Base-by-base conservation (phyloP, 2,888 invertebrate genomes). In the Drosophila meridionalis region DNA sequence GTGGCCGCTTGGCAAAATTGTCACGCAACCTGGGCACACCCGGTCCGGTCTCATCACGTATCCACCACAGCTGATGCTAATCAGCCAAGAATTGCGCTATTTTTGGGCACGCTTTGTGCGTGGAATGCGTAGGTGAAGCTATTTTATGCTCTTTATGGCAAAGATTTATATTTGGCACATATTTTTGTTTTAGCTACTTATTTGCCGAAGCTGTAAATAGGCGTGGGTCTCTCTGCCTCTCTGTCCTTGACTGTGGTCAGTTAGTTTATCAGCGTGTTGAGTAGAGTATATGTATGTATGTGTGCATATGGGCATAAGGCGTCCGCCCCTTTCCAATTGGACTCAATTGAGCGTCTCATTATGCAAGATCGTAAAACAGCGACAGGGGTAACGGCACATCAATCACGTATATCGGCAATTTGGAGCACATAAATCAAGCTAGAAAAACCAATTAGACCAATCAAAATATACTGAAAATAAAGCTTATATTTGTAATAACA, bases 81-180 rank as follows among this genome's bases (percentile, higher is more conserved):
- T 83, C 89, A 78, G 28, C 60, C 28, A 55, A 74, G 45, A 75
- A 43, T 69, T 81, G 47, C 69, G 76, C 87, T 82, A 84, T 84
- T 84, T 84, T 89, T 89, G 87, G 84, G 70, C 88, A 84, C 87
- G 70, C 76, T 87, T 85, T 81, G 83, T 75, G 52, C 45, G 50
- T 63, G 72, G 76, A 53, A 76, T 80, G 75, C 63, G 73, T 78
- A 65, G 73, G 73, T 69, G 36, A 55, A 36, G 36, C 53, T 36
- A 52, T 52, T 55, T 56, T 45, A 55, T 36, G 50, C 64, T 34
- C 57, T 59, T 74, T 81, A 70, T 73, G 76, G 68, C 60, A 28
- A 69, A 77, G 69, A 73, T 69, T 73, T 77, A 77, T 69, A 73
- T 78, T 73, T 83, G 69, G 73, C 69, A 80, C 62, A 83, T 56